A percentile compares a stretch with the other conserved stretches of the same genome.
Evolutionary conservation across 2,113 vertebrate species (phyloP).

Genomic region (Bucco capensis): DNA sequence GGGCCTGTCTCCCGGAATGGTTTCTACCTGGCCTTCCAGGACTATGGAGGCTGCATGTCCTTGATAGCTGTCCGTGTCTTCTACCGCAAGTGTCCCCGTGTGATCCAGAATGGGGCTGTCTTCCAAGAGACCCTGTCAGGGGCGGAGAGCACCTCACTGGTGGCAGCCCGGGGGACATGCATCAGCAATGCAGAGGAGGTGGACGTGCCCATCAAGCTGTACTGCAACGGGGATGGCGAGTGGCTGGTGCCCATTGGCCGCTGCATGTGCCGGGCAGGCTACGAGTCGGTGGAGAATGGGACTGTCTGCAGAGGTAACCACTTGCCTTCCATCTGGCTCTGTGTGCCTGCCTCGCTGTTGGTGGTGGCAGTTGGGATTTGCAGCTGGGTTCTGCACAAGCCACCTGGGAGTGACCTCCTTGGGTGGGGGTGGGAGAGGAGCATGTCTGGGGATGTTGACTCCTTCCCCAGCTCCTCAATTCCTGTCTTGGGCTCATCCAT

Average conservation of each 20-base stretch:
- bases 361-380: not conserved
- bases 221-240: conserved; percentile 94
- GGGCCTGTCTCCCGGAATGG: conserved; percentile 89
- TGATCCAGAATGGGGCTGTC: conserved; percentile 87
- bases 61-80: conserved; percentile 90
- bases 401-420: not conserved
- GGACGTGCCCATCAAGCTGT: conserved; percentile 94
- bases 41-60: conserved; percentile 96
- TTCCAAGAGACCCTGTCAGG: conserved; percentile 94
- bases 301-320: conserved; percentile 88
- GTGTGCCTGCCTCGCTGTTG: rapidly evolving
- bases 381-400: not conserved
- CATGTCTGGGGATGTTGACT: not conserved
- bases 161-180: conserved; percentile 88
- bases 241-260: conserved; percentile 97
- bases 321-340: rapidly evolving
- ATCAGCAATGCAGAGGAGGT: conserved; percentile 91
- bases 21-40: conserved; percentile 97
- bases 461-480: not conserved
- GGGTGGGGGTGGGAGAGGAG: not conserved
- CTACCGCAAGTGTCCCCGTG: conserved; percentile 89
- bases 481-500: too few relatives aligned
- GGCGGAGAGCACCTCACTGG: conserved; percentile 93
- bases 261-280: conserved; percentile 90
- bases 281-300: conserved; percentile 85